These are phyloP conservation scores for Clupea harengus DNA, from an alignment of 2,113 vertebrate genomes.

Conservation along the genomic window DNA sequence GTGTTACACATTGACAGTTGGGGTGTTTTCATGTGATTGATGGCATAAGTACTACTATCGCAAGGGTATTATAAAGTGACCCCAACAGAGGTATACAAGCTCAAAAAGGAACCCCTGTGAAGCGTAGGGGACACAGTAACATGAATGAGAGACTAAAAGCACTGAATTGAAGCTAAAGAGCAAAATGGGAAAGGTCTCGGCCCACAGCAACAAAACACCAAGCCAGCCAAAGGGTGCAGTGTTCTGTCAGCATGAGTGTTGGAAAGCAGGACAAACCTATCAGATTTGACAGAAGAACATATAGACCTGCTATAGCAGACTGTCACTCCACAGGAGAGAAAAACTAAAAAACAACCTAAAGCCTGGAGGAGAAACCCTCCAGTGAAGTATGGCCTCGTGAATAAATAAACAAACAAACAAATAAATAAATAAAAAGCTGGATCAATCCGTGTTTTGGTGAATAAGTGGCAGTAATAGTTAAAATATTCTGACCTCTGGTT, in stretches of 20 bases:
- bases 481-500: too few relatives aligned
- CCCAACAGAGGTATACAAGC: not conserved
- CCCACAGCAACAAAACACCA: not conserved
- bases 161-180: not conserved
- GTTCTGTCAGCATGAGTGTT: not conserved
- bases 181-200: not conserved
- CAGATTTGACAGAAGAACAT: not conserved
- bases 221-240: not conserved
- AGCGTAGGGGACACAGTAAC: not conserved
- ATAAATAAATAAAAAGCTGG: not conserved
- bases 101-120: not conserved
- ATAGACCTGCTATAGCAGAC: not conserved
- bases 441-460: too few relatives aligned
- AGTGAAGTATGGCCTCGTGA: not conserved
- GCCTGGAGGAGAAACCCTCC: too few relatives aligned
- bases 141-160: not conserved
- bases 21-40: not conserved
- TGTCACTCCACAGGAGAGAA: not conserved
- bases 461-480: too few relatives aligned
- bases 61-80: not conserved
- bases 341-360: not conserved
- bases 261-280: not conserved
- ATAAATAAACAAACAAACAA: too few relatives aligned
- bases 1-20: not conserved
- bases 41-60: not conserved